These are phyloP conservation scores for Salvelinus namaycush DNA, from an alignment of 2,113 vertebrate genomes.

Conservation along the genomic window DNA sequence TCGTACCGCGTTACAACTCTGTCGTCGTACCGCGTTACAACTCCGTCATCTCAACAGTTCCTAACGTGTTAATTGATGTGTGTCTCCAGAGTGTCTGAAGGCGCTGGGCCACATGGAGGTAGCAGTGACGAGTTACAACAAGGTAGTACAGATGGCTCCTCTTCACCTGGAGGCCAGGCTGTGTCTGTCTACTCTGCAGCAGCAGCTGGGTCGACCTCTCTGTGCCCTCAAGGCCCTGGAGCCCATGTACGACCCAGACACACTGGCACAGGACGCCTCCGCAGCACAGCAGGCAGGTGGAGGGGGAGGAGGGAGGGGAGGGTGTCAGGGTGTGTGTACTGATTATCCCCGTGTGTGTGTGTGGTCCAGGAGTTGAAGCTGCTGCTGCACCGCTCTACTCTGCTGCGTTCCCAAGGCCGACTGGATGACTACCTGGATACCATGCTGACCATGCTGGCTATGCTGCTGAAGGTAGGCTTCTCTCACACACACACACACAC, in stretches of 20 bases:
- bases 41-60: no score
- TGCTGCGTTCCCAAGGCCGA: slow-evolving; percentile 89
- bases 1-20: no score
- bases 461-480: slow-evolving; percentile 88
- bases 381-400: slow-evolving; percentile 90
- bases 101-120: slow-evolving; percentile 91
- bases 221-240: slow-evolving; percentile 90
- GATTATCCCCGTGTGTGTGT: not conserved
- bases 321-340: no score
- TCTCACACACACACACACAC: not conserved
- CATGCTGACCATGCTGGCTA: slow-evolving; percentile 91
- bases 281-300: slow-evolving; percentile 87
- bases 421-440: slow-evolving; percentile 87
- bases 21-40: no score
- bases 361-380: slow-evolving; percentile 88
- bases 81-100: slow-evolving; percentile 87
- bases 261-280: slow-evolving; percentile 87
- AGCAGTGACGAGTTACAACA: slow-evolving; percentile 89
- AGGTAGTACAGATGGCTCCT: slow-evolving; percentile 92
- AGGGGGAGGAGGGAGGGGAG: not conserved
- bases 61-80: no score
- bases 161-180: slow-evolving; percentile 94
- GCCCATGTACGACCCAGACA: slow-evolving; percentile 94
- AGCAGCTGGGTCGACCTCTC: slow-evolving; percentile 90
- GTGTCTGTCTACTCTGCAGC: slow-evolving; percentile 92